These are phyloP conservation scores for Pegoplata infirma DNA, from an alignment of 2,888 invertebrate species.

Conservation along the genomic window DNA sequence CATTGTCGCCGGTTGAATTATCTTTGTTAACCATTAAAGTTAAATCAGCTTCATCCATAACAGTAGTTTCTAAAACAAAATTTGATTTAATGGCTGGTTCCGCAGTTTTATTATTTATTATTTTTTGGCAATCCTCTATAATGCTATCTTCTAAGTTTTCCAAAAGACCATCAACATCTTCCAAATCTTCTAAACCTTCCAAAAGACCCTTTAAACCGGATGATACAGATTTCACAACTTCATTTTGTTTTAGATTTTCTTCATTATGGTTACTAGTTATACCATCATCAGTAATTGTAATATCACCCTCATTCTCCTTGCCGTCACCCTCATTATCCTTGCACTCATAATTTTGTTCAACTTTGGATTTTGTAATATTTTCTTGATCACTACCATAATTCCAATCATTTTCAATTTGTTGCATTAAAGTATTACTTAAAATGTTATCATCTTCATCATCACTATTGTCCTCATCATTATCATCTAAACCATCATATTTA, in stretches of 20 bases:
- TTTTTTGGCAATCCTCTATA: neutral
- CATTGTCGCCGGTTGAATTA: neutral
- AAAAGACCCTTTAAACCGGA: constrained; percentile 1
- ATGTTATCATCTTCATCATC: neutral
- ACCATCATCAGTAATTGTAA: neutral
- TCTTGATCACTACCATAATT: neutral
- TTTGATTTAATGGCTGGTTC: neutral
- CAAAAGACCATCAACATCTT: constrained; percentile 33
- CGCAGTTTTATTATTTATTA: no score
- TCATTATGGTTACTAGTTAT: neutral
- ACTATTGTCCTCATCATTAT: constrained; percentile 6
- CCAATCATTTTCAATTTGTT: constrained; percentile 8
- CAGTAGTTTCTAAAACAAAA: neutral
- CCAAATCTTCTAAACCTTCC: constrained; percentile 23
- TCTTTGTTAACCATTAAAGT: neutral
- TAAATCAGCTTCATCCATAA: neutral
- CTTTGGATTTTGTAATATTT: no score
- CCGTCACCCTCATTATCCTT: no score
- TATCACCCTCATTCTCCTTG: neutral
- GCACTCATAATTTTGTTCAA: neutral
- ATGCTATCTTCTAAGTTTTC: constrained; percentile 20
- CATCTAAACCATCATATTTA: neutral
- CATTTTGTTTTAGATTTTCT: neutral
- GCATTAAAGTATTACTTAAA: neutral
- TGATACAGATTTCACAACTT: neutral